phyloP scores from a whole-genome alignment of 2,888 invertebrate species.

The Watsonalla cultraria region DNA sequence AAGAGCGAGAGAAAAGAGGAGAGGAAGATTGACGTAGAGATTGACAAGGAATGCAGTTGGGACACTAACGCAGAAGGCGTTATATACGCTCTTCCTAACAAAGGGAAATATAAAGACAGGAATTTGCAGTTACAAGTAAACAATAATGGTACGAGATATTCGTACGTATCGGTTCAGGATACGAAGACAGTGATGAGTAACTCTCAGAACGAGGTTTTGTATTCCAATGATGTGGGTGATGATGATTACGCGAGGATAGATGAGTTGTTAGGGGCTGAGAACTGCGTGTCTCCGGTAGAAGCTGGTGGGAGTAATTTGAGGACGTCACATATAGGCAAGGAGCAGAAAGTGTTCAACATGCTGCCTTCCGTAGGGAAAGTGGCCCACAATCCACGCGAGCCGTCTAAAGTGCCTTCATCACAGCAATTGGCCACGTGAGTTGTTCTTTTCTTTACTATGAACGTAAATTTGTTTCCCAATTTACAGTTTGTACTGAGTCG shows the following conservation, averaged over 20 bases:
- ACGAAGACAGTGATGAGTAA: slow-evolving; percentile 70
- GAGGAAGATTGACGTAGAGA: slow-evolving; percentile 67
- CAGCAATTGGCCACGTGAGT: slow-evolving; percentile 58
- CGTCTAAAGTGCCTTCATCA: slow-evolving; percentile 57
- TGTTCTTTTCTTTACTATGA: background rate
- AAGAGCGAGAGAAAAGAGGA: slow-evolving; percentile 44
- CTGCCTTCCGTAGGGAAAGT: slow-evolving; percentile 67
- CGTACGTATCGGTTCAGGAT: slow-evolving; percentile 70
- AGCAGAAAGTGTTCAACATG: slow-evolving; percentile 56
- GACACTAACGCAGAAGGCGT: slow-evolving; percentile 77
- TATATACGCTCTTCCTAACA: slow-evolving; percentile 72
- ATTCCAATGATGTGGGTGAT: slow-evolving; percentile 62
- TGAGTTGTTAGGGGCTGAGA: slow-evolving; percentile 63
- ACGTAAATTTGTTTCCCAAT: too few relatives aligned
- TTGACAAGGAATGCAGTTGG: slow-evolving; percentile 79
- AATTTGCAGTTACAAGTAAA: slow-evolving; percentile 72
- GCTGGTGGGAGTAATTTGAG: slow-evolving; percentile 47
- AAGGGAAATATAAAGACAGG: slow-evolving; percentile 71
- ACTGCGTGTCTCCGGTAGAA: slow-evolving; percentile 68
- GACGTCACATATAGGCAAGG: slow-evolving; percentile 64
- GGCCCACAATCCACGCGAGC: slow-evolving; percentile 54
- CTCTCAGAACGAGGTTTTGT: slow-evolving; percentile 66
- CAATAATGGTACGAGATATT: slow-evolving; percentile 69
- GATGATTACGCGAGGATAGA: slow-evolving; percentile 72
- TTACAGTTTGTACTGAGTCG: too few relatives aligned